Evolutionary conservation across 2,888 invertebrate species (phyloP), one percentile per base, ranked within the genome.

Genomic region (Psococerastis gibbosa): DNA sequence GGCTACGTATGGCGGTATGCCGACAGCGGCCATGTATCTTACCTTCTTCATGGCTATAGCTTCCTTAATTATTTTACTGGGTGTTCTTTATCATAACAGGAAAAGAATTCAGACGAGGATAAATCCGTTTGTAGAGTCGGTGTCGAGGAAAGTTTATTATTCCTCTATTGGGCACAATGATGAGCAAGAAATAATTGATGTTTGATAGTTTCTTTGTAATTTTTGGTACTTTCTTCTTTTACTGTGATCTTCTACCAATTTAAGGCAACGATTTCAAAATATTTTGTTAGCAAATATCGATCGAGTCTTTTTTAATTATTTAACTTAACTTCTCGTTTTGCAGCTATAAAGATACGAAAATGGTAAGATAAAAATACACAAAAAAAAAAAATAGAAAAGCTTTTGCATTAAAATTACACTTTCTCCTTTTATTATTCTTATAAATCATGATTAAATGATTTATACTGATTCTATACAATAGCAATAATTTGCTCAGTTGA

Each of bases 121-220:
- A 32, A 65, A 65, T 22, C 76, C 77, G 1, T 63, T 77, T 22
- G 63, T 78, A 38, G 72, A 75, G 50, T 69, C 70, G 44, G 70
- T 78, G 32, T 68, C 73, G 31, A 69, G 74, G 55, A 75, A 78
- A 56, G 78, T 79, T 31, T 75, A 78, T 49, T 80, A 80, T 52
- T 78, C 78, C 1, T 75, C 75, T 6, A 78, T 80, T 51, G 69
- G 69, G 46, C 71, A 70, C 50, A 67, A 67, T 49, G 72, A 73
- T 46, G 65, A 56, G 22, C 59, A 62, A 42, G 65, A 65, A 50
- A n/a, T n/a, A n/a, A 59, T 58, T 50, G 59, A 58, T 44, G 56
- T 57, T 44, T 56, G 47, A 52, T 6, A 33, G 17, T 16, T 33
- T 3, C n/a, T n/a, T n/a, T n/a, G n/a, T n/a, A n/a, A n/a, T n/a